These are phyloP conservation scores for Rhorus exstirpatorius DNA, from an alignment of 2,888 invertebrate genomes.

Conservation along the genomic window DNA sequence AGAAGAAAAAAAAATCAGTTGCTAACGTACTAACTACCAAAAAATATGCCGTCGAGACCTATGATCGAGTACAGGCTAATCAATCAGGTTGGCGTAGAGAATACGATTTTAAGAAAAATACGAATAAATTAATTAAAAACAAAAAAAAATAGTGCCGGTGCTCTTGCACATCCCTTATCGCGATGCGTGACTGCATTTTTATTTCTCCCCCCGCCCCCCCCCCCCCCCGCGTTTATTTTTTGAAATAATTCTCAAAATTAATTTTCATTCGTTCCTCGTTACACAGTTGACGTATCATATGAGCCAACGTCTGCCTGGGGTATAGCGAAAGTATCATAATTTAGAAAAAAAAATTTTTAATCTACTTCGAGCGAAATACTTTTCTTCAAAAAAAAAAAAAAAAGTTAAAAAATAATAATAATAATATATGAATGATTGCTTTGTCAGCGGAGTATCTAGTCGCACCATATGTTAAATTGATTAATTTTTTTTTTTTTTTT, in stretches of 20 bases:
- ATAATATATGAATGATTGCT: constrained; percentile 45
- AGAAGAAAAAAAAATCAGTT: constrained; percentile 69
- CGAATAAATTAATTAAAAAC: constrained; percentile 24
- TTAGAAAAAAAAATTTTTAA: constrained; percentile 58
- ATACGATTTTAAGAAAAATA: constrained; percentile 62
- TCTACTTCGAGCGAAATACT: constrained; percentile 40
- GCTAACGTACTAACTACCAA: constrained; percentile 71
- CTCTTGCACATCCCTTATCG: constrained; percentile 73
- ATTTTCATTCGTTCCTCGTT: not conserved
- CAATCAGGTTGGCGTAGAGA: constrained; percentile 69
- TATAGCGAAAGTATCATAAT: constrained; percentile 62
- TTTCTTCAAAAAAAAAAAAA: constrained; percentile 22
- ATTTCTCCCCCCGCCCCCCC: too few relatives aligned
- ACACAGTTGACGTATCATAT: constrained; percentile 35
- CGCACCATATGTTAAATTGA: constrained; percentile 26
- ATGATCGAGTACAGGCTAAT: constrained; percentile 62
- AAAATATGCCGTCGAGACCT: constrained; percentile 70
- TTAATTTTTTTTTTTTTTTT: constrained; percentile 11
- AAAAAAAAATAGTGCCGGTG: constrained; percentile 71
- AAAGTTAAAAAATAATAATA: too few relatives aligned
- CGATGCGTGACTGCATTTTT: constrained; percentile 53
- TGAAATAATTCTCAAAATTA: not conserved
- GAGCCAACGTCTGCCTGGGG: constrained; percentile 66
- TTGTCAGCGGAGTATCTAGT: constrained; percentile 36
- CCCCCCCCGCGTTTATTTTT: not conserved